Conservation (phyloP, 2,113 vertebrate genomes). For the Etheostoma cragini region DNA sequence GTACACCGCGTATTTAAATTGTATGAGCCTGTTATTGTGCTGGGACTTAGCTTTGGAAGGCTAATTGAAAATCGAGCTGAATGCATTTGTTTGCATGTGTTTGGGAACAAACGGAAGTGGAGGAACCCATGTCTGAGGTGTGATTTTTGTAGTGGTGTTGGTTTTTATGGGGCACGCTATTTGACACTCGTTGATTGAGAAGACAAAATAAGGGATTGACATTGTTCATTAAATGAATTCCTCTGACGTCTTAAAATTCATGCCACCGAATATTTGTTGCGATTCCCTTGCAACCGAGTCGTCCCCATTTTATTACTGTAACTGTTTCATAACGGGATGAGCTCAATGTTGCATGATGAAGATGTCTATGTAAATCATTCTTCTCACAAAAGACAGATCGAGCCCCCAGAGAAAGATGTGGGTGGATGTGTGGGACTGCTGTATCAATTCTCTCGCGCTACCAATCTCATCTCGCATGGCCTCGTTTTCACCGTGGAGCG, state of each 20-base stretch:
- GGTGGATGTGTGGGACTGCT: slow-evolving; percentile 65
- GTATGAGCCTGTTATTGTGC: slow-evolving; percentile 72
- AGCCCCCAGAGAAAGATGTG: slow-evolving; percentile 60
- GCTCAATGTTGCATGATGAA: slow-evolving; percentile 59
- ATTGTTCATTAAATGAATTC: slow-evolving; percentile 7
- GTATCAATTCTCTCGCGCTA: slow-evolving; percentile 38
- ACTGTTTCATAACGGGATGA: slow-evolving; percentile 33
- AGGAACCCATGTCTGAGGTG: slow-evolving; percentile 11
- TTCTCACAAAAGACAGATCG: slow-evolving; percentile 63
- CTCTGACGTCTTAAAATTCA: slow-evolving; percentile 22
- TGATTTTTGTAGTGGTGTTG: background rate
- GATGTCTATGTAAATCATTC: slow-evolving; percentile 57
- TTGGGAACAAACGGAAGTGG: slow-evolving; percentile 4
- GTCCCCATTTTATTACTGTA: slow-evolving; percentile 14
- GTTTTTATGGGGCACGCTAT: background rate
- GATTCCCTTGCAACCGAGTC: background rate
- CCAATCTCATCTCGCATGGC: slow-evolving; percentile 54
- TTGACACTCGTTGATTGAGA: slow-evolving; percentile 8
- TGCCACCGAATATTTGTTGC: slow-evolving; percentile 22
- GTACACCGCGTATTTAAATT: slow-evolving; percentile 73
- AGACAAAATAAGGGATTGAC: background rate
- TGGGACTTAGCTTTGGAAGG: slow-evolving; percentile 59
- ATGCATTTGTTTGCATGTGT: slow-evolving; percentile 42
- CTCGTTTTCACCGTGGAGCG: slow-evolving; percentile 52
- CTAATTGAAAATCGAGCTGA: slow-evolving; percentile 69